A percentile compares a stretch with the other conserved stretches of the same genome.
phyloP scores from a whole-genome alignment of 1,140 invertebrate species.

The Drosophila arawakana region DNA sequence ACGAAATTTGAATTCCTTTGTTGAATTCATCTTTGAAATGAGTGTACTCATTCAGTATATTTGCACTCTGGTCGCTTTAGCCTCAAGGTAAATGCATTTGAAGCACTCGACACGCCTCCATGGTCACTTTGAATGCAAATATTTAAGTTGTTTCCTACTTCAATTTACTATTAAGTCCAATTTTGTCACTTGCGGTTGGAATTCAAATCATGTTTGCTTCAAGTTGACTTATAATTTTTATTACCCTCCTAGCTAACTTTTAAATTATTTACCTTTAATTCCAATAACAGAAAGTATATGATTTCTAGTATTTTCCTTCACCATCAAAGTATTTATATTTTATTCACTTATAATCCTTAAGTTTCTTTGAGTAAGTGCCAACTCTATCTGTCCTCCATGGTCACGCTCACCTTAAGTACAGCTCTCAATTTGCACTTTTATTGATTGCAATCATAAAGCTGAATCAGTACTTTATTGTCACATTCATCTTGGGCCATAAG shows the following conservation, averaged over 20 bases:
- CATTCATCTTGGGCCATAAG: background rate
- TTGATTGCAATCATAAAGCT: background rate
- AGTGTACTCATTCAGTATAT: background rate
- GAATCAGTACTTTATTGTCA: conserved; percentile 6
- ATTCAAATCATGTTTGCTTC: background rate
- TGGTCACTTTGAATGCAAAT: conserved; percentile 6
- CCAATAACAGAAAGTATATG: no score
- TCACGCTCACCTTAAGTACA: background rate
- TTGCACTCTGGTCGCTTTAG: background rate
- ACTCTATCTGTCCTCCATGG: background rate
- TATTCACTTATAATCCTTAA: no score
- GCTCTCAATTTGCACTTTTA: background rate
- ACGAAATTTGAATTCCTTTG: conserved; percentile 5
- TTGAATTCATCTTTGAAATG: conserved; percentile 6
- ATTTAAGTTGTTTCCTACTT: background rate
- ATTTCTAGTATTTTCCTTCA: no score
- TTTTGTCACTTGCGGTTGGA: background rate
- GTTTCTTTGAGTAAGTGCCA: background rate
- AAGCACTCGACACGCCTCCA: background rate
- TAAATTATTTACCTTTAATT: no score
- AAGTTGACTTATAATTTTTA: no score
- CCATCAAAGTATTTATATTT: no score
- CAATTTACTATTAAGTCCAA: background rate
- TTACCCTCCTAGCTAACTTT: no score
- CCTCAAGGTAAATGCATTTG: background rate